Percentiles rank a stretch among this genome's conserved stretches.
phyloP scores from a whole-genome alignment of 23 tunicate genomes.

The Oikopleura dioica region DNA sequence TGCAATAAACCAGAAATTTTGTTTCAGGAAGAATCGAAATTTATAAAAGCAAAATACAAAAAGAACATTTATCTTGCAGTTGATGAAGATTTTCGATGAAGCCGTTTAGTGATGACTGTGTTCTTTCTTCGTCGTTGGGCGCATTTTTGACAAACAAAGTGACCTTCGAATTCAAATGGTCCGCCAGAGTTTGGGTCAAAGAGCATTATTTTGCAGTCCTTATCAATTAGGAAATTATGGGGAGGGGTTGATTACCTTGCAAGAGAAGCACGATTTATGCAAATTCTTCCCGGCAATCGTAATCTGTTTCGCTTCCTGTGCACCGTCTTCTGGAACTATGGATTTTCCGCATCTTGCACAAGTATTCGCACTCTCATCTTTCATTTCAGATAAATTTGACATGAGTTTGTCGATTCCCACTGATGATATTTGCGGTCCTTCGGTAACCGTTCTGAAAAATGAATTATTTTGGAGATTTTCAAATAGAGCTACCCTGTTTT shows the following conservation, averaged over 20 bases:
- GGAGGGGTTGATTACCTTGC: no score
- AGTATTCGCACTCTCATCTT: not conserved
- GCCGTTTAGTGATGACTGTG: not conserved
- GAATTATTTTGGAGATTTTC: not conserved
- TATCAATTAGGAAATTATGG: no score
- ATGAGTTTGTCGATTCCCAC: no score
- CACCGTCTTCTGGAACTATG: not conserved
- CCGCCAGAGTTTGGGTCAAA: not conserved
- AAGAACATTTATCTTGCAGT: no score
- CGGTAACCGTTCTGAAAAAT: no score
- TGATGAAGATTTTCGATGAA: no score
- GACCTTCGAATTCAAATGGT: not conserved
- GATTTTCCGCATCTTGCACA: not conserved
- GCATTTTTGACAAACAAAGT: not conserved
- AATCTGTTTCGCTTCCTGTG: not conserved
- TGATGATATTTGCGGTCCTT: no score
- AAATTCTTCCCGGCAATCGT: not conserved
- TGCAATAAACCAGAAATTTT: no score
- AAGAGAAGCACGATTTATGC: not conserved
- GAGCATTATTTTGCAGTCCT: constrained; percentile 4
- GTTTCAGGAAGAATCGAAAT: no score
- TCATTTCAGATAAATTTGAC: not conserved
- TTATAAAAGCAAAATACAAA: no score
- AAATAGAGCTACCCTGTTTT: constrained; percentile 2
- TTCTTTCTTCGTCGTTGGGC: not conserved